Conservation (phyloP, 2,113 vertebrate species). For the Myodes glareolus region DNA sequence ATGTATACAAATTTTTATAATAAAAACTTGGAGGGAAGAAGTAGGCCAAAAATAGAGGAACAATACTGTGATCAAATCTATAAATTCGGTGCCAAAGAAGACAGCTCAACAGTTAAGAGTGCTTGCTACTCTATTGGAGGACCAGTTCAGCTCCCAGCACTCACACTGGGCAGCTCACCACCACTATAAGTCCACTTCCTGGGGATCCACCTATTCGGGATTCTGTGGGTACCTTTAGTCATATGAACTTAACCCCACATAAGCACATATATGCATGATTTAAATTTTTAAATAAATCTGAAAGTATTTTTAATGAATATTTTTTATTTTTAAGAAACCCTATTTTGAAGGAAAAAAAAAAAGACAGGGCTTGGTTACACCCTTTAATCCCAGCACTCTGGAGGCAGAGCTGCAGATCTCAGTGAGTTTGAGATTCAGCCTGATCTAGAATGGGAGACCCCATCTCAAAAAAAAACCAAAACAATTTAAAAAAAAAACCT, state of each 20-base stretch:
- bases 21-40: background rate
- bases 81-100: background rate
- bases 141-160: background rate
- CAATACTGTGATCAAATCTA: too few relatives aligned
- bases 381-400: background rate
- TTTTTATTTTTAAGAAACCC: background rate
- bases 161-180: background rate
- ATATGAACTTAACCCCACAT: background rate
- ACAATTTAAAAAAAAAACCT: background rate
- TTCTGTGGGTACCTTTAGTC: background rate
- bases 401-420: background rate
- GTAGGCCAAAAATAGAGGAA: background rate
- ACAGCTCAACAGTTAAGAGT: background rate
- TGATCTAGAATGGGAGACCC: background rate
- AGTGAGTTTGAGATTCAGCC: background rate
- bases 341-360: background rate
- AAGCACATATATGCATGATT: background rate
- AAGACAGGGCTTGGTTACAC: background rate
- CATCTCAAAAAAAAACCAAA: background rate
- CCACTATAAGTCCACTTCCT: background rate
- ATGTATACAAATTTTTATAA: background rate
- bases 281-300: background rate
- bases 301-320: background rate
- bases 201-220: background rate
- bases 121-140: background rate